phyloP scores from a whole-genome alignment of 2,888 invertebrate species.

The Polyploca ridens region DNA sequence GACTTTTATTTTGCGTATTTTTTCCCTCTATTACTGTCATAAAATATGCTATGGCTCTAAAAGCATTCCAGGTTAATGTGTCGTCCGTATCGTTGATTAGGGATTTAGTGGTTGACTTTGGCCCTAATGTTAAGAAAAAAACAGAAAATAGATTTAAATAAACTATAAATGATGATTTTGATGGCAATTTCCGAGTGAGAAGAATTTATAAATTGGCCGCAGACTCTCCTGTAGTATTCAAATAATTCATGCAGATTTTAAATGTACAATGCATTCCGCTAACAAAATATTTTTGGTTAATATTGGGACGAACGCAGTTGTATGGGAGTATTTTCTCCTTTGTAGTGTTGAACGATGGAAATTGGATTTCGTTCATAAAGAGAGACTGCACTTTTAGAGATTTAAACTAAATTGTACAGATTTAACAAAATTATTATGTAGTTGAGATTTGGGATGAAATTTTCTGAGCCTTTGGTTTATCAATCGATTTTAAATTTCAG shows the following conservation, averaged over 20 bases:
- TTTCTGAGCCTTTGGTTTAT: not conserved
- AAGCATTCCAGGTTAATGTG: too few relatives aligned
- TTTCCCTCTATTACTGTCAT: not conserved
- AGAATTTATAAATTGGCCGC: slow-evolving; percentile 5
- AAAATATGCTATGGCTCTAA: not conserved
- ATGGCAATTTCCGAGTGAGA: not conserved
- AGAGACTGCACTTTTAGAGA: not conserved
- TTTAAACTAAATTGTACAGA: too few relatives aligned
- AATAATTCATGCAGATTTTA: slow-evolving; percentile 36
- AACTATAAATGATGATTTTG: too few relatives aligned
- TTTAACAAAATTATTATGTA: not conserved
- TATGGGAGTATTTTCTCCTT: not conserved
- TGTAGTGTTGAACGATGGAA: slow-evolving; percentile 9
- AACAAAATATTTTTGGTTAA: slow-evolving; percentile 33
- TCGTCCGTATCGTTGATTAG: too few relatives aligned
- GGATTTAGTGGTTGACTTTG: too few relatives aligned
- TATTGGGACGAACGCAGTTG: slow-evolving; percentile 17
- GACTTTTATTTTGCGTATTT: not conserved
- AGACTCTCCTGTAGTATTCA: slow-evolving; percentile 25
- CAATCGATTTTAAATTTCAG: too few relatives aligned
- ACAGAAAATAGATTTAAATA: too few relatives aligned
- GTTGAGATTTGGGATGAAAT: not conserved
- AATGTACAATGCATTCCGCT: slow-evolving; percentile 22
- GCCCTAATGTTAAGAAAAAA: too few relatives aligned
- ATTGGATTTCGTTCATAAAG: slow-evolving; percentile 6